Evolutionary conservation across 2,797 vertebrate species (phyloP), one percentile per base, ranked within the genome.

Genomic region (Tachyglossus aculeatus): DNA sequence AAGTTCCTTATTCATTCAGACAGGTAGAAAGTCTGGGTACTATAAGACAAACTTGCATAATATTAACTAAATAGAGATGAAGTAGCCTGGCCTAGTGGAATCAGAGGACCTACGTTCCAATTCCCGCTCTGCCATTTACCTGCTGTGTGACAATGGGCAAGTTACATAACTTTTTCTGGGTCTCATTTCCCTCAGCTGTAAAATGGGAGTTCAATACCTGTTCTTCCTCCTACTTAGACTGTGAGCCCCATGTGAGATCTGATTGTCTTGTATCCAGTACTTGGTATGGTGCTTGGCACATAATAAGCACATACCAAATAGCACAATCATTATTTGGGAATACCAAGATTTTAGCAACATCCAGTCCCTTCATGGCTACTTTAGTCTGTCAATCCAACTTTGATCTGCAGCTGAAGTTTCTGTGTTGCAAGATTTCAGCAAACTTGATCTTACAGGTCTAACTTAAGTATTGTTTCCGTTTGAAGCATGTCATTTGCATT

Each of bases 391-490:
- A 40, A 40, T 82, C 81, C 76, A 68, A 86, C 48, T 58, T 74
- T 62, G 86, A 85, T 85, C 77, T 86, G 62, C 70, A 63, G 60
- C 77, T 83, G 47, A 77, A 76, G 80, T 83, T 86, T 85, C 88
- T 81, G 91, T 63, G 44, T 90, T 87, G 77, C 47, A 63, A 77
- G 81, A 81, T 84, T 87, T 86, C 55, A 61, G 78, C 54, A 85
- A 89, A 91, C 84, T 86, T 88, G 91, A 91, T 94, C 89, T 90
- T 89, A 61, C 87, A 91, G 86, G 80, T 91, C 91, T 89, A 82
- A 87, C 83, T 89, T 84, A 73, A 93, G 90, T 90, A 88, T 88
- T 90, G 68, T 90, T 93, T 90, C 88, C 84, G 77, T 89, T 91
- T 91, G 88, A 91, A 87, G 87, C 64, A 84, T 92, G 86, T 93